Evolutionary conservation across 2,888 invertebrate species (phyloP).

Genomic region (Eupithecia pulchellata): DNA sequence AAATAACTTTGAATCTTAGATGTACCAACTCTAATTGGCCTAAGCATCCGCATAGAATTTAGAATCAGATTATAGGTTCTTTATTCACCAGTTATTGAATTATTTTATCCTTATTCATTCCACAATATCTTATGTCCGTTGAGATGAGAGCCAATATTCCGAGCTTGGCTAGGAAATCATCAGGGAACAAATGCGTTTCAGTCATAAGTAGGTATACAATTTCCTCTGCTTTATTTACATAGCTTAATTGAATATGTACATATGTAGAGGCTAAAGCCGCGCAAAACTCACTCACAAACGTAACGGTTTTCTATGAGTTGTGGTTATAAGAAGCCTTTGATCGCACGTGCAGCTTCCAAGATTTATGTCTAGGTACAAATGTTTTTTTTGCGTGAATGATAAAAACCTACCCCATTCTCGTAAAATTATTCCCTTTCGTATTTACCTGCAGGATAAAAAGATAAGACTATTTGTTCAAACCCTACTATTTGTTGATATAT

Average conservation of each 20-base stretch:
- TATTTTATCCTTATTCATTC: too few species aligned
- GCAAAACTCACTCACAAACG: conserved; percentile 5
- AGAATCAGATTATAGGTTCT: too few species aligned
- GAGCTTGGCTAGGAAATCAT: too few species aligned
- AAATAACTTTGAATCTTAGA: too few species aligned
- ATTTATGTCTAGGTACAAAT: conserved; percentile 2
- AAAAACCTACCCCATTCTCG: background rate
- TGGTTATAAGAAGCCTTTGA: conserved; percentile 14
- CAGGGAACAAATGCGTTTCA: too few species aligned
- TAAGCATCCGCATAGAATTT: too few species aligned
- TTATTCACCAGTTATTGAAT: too few species aligned
- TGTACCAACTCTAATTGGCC: too few species aligned
- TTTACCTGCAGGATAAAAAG: background rate
- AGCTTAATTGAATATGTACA: background rate
- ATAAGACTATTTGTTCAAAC: background rate
- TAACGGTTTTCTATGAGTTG: background rate
- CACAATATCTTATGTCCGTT: too few species aligned
- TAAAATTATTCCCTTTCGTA: conserved; percentile 2
- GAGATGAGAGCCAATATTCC: too few species aligned
- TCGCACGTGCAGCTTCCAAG: background rate
- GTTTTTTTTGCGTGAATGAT: background rate
- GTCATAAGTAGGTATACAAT: background rate
- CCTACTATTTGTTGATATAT: too few species aligned
- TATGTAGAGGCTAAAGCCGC: background rate
- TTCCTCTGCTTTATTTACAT: background rate